Percentiles rank a stretch among this genome's conserved stretches.
Conservation (phyloP, 2,797 vertebrate genomes). For the Oreortyx pictus region DNA sequence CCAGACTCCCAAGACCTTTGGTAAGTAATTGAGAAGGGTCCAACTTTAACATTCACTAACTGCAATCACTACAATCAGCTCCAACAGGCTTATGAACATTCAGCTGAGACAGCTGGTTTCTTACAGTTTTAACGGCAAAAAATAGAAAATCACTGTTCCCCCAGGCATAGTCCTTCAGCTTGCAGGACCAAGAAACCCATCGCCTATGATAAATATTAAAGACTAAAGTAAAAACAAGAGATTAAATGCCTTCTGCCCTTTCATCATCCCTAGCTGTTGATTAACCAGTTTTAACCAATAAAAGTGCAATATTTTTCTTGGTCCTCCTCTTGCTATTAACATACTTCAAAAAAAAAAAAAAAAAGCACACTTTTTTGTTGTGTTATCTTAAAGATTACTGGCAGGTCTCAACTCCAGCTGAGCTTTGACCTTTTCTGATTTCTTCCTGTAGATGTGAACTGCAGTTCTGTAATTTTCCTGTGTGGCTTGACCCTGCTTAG, state of each 20-base stretch:
- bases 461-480: background rate
- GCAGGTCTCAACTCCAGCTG: background rate
- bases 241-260: background rate
- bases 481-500: background rate
- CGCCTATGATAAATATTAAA: background rate
- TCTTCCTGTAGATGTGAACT: background rate
- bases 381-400: background rate
- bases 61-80: background rate
- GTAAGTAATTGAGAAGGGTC: background rate
- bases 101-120: background rate
- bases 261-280: background rate
- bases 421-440: background rate
- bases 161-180: background rate
- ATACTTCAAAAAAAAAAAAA: background rate
- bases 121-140: background rate
- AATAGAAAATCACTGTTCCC: background rate
- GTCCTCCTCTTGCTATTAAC: background rate
- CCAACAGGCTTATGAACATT: background rate
- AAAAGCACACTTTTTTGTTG: background rate
- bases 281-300: background rate
- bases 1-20: background rate
- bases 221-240: background rate
- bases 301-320: too few species aligned
- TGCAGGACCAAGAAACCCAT: background rate
- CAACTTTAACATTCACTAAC: background rate